Base-by-base conservation (phyloP, 2,113 vertebrate species). In the Calyptommatus sinebrachiatus region DNA sequence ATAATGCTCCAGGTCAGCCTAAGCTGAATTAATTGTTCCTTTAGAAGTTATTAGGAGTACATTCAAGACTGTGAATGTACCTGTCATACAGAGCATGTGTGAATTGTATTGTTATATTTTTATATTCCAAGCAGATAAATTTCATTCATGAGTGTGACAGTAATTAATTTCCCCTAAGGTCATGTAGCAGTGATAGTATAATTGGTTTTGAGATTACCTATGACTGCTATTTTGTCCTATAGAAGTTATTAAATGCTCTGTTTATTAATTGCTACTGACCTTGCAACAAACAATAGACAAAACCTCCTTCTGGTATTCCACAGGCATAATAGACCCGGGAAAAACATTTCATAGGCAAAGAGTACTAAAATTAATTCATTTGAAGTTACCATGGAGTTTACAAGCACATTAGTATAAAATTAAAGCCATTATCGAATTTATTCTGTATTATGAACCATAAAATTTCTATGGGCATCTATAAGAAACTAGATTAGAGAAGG, bases 251-350 rank as follows among this genome's bases (percentile, higher is more conserved):
- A 91, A 88, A 90, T 85, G 87, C 79, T 87, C 83, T 89, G 83
- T 90, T 92, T 88, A 86, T 84, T 90, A 83, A 73, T 91, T 91
- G 84, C 86, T 90, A 93, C 88, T 93, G 89, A 87, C 86, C 88
- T 70, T 90, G 81, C 84, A 91, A 89, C 83, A 91, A 91, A 92
- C 80, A 91, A 84, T 89, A 82, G 86, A 88, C 86, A 90, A 78
- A 93, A 86, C 62, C 87, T 41, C 84, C 89, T 76, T 69, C 80
- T 83, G 77, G 86, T 84, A 83, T 86, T 90, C 82, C 80, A 70
- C 0, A 0, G 65, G 31, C 77, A 83, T 75, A 66, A 71, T 86
- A 80, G 14, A 90, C 66, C 16, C 29, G 8, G 7, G 73, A 77
- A 85, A 83, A 78, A 57, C 6, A 66, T 87, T 91, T 87, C 16